Evolutionary conservation across 1,140 invertebrate genomes (phyloP).

Genomic region (Oryzaephilus surinamensis): DNA sequence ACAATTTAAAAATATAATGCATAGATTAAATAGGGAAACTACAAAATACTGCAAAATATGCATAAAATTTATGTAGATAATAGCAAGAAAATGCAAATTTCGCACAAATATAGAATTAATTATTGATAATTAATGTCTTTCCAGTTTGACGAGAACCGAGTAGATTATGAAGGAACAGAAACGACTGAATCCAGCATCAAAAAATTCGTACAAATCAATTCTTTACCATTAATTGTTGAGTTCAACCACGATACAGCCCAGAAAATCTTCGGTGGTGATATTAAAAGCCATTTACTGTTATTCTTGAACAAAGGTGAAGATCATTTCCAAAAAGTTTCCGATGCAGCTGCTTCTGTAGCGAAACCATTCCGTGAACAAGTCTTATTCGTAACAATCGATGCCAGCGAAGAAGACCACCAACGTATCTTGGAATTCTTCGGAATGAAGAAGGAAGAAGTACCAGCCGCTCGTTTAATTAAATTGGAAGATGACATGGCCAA

Average conservation of each 20-base stretch:
- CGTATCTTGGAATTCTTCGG: slow-evolving; percentile 99
- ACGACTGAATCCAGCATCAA: slow-evolving; percentile 56
- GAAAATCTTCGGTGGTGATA: slow-evolving; percentile 96
- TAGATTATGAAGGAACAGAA: slow-evolving; percentile 66
- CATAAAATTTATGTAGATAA: too few species aligned
- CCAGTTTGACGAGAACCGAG: slow-evolving; percentile 93
- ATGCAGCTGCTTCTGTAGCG: slow-evolving; percentile 68
- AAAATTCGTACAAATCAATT: slow-evolving; percentile 76
- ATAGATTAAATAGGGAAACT: neutral
- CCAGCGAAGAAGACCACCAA: slow-evolving; percentile 90
- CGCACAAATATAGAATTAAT: too few species aligned
- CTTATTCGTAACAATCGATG: slow-evolving; percentile 92
- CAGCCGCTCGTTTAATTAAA: slow-evolving; percentile 85
- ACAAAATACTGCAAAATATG: too few species aligned
- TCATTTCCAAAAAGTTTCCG: slow-evolving; percentile 62
- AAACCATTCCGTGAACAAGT: slow-evolving; percentile 84
- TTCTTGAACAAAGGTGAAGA: slow-evolving; percentile 88
- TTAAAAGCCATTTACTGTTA: slow-evolving; percentile 91
- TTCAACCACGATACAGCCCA: slow-evolving; percentile 96
- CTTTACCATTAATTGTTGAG: slow-evolving; percentile 88
- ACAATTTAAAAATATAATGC: too few species aligned
- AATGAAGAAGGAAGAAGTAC: slow-evolving; percentile 85
- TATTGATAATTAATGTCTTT: too few species aligned
- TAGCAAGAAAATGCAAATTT: too few species aligned
- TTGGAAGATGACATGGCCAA: slow-evolving; percentile 98